These are phyloP conservation scores for Oriolus oriolus DNA, from an alignment of 2,113 vertebrate species.

Conservation along the genomic window DNA sequence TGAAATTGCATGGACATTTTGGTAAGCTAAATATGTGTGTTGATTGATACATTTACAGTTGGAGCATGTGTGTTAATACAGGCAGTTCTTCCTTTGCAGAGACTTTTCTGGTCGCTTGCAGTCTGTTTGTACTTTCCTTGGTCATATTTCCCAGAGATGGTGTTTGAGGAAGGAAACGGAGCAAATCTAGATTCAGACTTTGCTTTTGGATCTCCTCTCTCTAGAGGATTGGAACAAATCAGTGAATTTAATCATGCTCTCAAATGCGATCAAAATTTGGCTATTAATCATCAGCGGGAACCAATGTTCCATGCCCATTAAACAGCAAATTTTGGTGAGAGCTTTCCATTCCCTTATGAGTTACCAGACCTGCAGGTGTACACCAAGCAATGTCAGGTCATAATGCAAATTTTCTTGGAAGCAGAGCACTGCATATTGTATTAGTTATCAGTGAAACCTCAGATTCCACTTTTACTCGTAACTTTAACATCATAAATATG, in stretches of 20 bases:
- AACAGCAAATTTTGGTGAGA: background rate
- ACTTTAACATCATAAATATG: background rate
- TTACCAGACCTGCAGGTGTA: background rate
- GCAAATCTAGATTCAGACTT: background rate
- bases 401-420: background rate
- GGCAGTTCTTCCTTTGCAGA: background rate
- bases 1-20: background rate
- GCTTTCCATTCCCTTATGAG: background rate
- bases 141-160: background rate
- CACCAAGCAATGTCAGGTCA: background rate
- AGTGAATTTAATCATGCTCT: background rate
- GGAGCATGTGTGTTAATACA: background rate
- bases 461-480: background rate
- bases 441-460: background rate
- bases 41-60: background rate
- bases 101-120: background rate
- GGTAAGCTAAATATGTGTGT: background rate
- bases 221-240: background rate
- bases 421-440: background rate
- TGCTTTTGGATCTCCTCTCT: background rate
- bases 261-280: background rate
- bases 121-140: background rate
- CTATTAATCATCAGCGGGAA: slow-evolving; percentile 14
- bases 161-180: background rate
- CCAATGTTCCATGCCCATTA: background rate